These are phyloP conservation scores for Mus minutoides DNA, from an alignment of 2,797 vertebrate species.

Conservation along the genomic window DNA sequence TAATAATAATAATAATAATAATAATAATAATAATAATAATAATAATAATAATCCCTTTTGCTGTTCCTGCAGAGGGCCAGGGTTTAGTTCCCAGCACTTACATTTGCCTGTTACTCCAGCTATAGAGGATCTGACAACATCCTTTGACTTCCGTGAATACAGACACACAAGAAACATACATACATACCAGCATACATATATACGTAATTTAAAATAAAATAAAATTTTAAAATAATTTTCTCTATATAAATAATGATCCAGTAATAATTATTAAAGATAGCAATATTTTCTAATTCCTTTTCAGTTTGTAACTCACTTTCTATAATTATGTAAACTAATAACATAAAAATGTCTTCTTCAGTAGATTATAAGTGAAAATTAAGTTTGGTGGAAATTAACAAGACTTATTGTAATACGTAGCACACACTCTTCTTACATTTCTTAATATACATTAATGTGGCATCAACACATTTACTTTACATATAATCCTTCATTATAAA, in stretches of 20 bases:
- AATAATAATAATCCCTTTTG: too few species aligned
- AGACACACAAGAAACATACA: background rate
- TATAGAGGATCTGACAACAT: background rate
- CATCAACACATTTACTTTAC: constrained; percentile 34
- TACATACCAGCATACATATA: background rate
- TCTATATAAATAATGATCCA: background rate
- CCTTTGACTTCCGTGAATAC: background rate
- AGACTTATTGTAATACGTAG: constrained; percentile 16
- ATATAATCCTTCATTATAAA: constrained; percentile 60
- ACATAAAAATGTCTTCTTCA: constrained; percentile 38
- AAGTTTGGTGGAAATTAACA: constrained; percentile 48
- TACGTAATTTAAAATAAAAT: background rate
- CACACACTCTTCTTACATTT: background rate
- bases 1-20: too few species aligned
- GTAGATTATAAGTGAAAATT: constrained; percentile 63
- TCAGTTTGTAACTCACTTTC: background rate
- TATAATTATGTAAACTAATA: constrained; percentile 19
- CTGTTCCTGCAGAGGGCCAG: background rate
- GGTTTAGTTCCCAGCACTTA: background rate
- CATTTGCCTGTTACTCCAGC: too few species aligned
- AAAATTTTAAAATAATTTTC: background rate
- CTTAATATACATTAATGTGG: constrained; percentile 38
- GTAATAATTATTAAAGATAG: constrained; percentile 17
- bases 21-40: too few species aligned
- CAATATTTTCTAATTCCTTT: background rate